Evolutionary conservation across 1,140 invertebrate species (phyloP), one percentile per base, ranked within the genome.

Genomic region (Grapholita molesta): DNA sequence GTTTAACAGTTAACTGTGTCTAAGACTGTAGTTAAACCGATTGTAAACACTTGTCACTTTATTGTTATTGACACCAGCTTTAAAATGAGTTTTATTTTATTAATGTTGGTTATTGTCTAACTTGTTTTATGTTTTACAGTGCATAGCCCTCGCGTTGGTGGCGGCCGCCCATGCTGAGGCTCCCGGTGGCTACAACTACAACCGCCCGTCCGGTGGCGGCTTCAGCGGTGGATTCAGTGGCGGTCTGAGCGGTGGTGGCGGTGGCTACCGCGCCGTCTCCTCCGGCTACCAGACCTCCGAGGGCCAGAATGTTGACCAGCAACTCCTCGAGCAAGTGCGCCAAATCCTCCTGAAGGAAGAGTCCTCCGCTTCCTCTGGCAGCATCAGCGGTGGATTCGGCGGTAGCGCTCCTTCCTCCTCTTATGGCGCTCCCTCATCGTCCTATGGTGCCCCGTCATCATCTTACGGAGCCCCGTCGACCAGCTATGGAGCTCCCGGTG

Each of bases 261-360:
- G 82, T 52, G 76, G 72, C 77, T 95, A 95, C 91, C 93, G 92
- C 24, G 93, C 94, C 70, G 95, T 96, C 1, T 94, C 95, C 35
- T 92, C 93, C 38, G 95, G 95, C 64, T 94, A 93, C 82, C 94
- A 95, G 73, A 95, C 94, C 73, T 95, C 92, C 80, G 95, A 96
- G 78, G 95, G 95, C 15, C 94, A 94, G 66, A 93, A 94, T 76
- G 95, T 96, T 68, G 95, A 96, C 82, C 88, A 92, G n/a, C 93
- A 93, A 8, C 93, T 96, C 33, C 93, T 96, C n/a, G 95, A 96
- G 79, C 95, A 96, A 83, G 94, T 96, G 81, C 94, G 95, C 72
- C 94, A 95, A 80, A 96, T 96, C 83, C 92, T 96, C 25, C 93
- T 96, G 68, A 95, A 94, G 84, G 95, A 96, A 88, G 95, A 96